Evolutionary conservation across 92 coral and sea anemone species (phyloP).

Genomic region (Porites cylindrica): DNA sequence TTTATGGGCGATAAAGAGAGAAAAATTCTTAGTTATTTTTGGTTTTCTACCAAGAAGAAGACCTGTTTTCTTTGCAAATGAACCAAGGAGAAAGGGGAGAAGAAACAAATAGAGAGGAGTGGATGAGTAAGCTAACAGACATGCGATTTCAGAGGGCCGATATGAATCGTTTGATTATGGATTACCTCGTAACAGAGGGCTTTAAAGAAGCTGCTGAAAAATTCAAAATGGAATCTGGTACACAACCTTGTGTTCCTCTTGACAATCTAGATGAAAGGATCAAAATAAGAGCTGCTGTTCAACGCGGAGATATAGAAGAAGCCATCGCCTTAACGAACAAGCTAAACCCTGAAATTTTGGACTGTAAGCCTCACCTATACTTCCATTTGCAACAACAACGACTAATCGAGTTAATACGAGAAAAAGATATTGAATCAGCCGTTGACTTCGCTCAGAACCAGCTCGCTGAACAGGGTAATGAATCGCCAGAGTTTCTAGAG

Average conservation of each 20-base stretch:
- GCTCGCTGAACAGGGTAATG: constrained; percentile 96
- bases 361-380: constrained; percentile 86
- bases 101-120: constrained; percentile 93
- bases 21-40: neutral
- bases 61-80: constrained; percentile 68
- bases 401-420: constrained; percentile 93
- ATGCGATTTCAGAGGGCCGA: constrained; percentile 93
- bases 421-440: constrained; percentile 95
- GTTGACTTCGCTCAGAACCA: constrained; percentile 99
- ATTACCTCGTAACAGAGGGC: constrained; percentile 99
- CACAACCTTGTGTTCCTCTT: constrained; percentile 91
- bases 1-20: neutral
- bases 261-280: constrained; percentile 95
- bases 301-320: constrained; percentile 91
- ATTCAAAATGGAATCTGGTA: constrained; percentile 95
- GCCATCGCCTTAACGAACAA: constrained; percentile 96
- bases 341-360: constrained; percentile 96
- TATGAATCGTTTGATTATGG: constrained; percentile 98
- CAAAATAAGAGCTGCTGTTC: constrained; percentile 96
- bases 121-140: constrained; percentile 90
- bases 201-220: constrained; percentile 99
- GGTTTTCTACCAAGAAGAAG: constrained; percentile 1
- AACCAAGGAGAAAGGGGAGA: constrained; percentile 91
- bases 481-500: constrained; percentile 92
- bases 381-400: constrained; percentile 98